phyloP scores from a whole-genome alignment of 2,888 invertebrate genomes.

The Heliconius charithonia region DNA sequence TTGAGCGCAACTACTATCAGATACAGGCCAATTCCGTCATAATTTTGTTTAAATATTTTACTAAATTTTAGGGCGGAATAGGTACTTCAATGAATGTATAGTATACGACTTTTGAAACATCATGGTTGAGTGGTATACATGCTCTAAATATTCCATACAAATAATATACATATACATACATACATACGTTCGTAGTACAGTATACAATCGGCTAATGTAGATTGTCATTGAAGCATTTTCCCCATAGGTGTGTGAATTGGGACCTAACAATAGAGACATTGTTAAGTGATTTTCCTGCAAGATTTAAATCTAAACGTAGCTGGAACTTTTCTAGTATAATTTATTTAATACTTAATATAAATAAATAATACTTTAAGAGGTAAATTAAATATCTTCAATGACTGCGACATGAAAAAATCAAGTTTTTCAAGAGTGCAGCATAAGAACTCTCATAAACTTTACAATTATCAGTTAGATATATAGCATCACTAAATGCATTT shows the following conservation, averaged over 20 bases:
- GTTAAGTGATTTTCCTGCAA: constrained; percentile 42
- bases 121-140: constrained; percentile 65
- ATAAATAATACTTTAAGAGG: neutral
- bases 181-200: constrained; percentile 13
- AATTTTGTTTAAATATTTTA: neutral
- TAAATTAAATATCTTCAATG: neutral
- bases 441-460: too few relatives aligned
- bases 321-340: constrained; percentile 18
- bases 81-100: constrained; percentile 33
- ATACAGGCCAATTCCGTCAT: neutral
- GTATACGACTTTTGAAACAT: constrained; percentile 52
- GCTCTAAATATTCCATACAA: constrained; percentile 63
- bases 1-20: neutral
- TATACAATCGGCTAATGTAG: constrained; percentile 37
- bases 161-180: constrained; percentile 55
- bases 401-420: neutral
- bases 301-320: constrained; percentile 39
- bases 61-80: constrained; percentile 13
- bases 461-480: neutral
- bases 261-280: constrained; percentile 43
- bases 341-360: neutral
- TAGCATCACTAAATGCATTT: neutral
- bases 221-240: constrained; percentile 48
- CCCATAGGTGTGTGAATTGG: constrained; percentile 45
- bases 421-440: neutral